Evolutionary conservation across 2,113 vertebrate genomes (phyloP).

Genomic region (Manacus vitellinus): DNA sequence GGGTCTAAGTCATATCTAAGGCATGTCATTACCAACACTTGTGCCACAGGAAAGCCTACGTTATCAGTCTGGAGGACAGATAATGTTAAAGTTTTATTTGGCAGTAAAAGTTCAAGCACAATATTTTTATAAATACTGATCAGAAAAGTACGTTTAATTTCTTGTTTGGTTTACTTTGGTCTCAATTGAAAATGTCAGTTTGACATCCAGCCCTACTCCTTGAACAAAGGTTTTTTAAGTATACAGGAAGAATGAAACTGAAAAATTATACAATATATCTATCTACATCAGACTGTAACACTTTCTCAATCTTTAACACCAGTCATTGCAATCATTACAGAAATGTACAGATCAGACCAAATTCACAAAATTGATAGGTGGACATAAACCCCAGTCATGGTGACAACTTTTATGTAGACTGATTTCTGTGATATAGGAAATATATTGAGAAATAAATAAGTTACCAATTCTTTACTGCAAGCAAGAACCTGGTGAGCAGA

Average conservation of each 20-base stretch:
- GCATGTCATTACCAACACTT: background rate
- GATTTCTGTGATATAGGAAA: background rate
- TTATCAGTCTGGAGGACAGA: background rate
- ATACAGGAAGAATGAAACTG: background rate
- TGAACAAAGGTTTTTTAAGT: background rate
- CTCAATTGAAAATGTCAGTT: background rate
- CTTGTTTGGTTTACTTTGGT: background rate
- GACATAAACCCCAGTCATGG: background rate
- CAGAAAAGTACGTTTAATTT: background rate
- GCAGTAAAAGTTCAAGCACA: background rate
- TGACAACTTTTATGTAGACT: background rate
- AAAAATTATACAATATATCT: background rate
- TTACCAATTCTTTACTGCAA: background rate
- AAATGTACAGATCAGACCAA: background rate
- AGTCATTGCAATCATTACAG: background rate
- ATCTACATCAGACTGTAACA: background rate
- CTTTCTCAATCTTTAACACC: background rate
- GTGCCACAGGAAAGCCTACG: rapidly evolving
- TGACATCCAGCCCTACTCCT: background rate
- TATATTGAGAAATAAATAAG: background rate
- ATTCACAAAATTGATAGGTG: background rate
- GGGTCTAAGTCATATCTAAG: background rate
- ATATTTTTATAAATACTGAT: background rate
- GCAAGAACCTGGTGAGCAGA: background rate
- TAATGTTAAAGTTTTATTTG: background rate